phyloP scores from a whole-genome alignment of 2,113 vertebrate species.

The Leptobrachium leishanense region DNA sequence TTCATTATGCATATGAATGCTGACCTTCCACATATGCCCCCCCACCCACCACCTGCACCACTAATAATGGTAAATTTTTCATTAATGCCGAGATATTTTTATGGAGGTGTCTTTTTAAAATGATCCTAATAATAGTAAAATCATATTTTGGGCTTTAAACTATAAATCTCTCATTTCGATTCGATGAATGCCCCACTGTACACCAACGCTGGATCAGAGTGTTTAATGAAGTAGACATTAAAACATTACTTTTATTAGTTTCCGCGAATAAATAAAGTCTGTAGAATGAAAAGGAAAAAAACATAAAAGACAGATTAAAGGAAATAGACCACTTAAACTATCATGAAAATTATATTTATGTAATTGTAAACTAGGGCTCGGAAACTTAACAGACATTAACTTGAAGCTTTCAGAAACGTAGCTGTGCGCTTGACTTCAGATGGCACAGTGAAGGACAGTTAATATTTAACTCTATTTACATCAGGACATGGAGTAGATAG shows the following conservation, averaged over 20 bases:
- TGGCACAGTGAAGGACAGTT: too few species aligned
- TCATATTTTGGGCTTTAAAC: neutral
- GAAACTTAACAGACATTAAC: too few species aligned
- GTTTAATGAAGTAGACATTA: neutral
- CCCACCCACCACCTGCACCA: too few species aligned
- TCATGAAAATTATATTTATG: too few species aligned
- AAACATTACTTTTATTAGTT: neutral
- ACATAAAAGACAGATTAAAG: too few species aligned
- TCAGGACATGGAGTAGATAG: too few species aligned
- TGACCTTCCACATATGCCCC: neutral
- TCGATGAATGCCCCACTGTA: neutral
- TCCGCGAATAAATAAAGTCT: neutral
- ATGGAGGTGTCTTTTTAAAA: neutral
- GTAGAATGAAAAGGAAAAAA: too few species aligned
- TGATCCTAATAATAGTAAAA: neutral
- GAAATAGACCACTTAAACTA: too few species aligned
- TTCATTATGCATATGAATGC: constrained; percentile 25
- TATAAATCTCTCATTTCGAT: neutral
- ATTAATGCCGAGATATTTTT: neutral
- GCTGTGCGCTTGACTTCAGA: too few species aligned
- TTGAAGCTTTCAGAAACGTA: too few species aligned
- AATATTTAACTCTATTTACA: too few species aligned
- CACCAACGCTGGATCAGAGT: neutral
- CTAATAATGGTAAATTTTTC: constrained; percentile 3
- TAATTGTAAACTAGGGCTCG: too few species aligned